Base-by-base conservation (phyloP, 2,113 vertebrate genomes). In the Protobothrops mucrosquamatus region DNA sequence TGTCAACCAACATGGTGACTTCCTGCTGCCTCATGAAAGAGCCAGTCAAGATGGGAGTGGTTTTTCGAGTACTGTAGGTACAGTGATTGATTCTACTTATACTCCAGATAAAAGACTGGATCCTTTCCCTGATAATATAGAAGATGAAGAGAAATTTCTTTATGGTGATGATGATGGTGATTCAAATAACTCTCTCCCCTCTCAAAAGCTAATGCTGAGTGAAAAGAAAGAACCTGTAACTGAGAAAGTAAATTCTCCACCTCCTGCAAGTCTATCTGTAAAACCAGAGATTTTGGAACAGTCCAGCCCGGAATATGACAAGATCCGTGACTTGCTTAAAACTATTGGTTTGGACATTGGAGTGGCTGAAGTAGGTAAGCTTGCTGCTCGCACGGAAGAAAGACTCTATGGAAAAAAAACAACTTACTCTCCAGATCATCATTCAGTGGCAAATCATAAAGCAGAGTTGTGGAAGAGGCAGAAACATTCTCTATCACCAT, bases 341-440 rank as follows among this genome's bases (percentile, higher is more conserved):
- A 99, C 99, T 89, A 99, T 99, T 87, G 99, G 99, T 0, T 97
- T 99, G 43, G 99, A 99, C 96, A 98, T 99, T 26, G 99, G 98
- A 0, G 98, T 99, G 57, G 95, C 98, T 0, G 99, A 99, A 92
- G 99, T 99, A 93, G 98, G 98, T 95, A 99, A 99, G 85, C 97
- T 99, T 97, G 98, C 99, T 0, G 98, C 98, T 52, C 98, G 99
- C 20, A 99, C 99, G 24, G 98, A 99, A 95, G 99, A 99, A 81
- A 98, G 99, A 43, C 98, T 99, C 54, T 98, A 99, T 0, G 99
- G 99, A 48, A 99, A 98, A 93, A 99, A 98, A 92, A 94, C 93
- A 0, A 96, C 97, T 74, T 55, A 97, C 95, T 96, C 98, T 61
- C 96, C 97, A 5, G 95, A 96, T 46, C 93, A 95, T 18, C 97